Conservation (phyloP, 2,113 vertebrate species). For the Phycodurus eques region DNA sequence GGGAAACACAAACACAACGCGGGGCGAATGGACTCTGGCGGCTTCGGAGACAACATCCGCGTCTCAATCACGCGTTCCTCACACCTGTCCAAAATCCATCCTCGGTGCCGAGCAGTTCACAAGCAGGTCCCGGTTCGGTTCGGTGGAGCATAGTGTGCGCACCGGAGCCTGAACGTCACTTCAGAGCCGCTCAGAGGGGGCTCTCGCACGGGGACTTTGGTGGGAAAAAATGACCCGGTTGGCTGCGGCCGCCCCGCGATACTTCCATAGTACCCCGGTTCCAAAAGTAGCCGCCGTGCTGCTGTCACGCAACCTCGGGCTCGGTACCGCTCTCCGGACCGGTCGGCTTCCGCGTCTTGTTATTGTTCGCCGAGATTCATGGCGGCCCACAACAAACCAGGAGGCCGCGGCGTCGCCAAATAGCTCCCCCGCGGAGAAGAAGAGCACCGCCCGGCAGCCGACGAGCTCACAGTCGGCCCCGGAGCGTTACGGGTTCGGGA, state of each 20-base stretch:
- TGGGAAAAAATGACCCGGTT: neutral
- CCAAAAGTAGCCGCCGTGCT: neutral
- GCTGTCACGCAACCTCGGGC: neutral
- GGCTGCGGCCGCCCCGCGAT: neutral
- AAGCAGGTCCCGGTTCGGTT: neutral
- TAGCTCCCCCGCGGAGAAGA: slow-evolving; percentile 10
- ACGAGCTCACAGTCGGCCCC: accelerated
- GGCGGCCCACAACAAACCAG: slow-evolving; percentile 70
- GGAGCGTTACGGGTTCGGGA: neutral
- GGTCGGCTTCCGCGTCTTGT: slow-evolving; percentile 41
- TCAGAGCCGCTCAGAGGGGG: neutral
- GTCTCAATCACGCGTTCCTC: neutral
- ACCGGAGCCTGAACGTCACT: neutral
- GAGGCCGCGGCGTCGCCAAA: slow-evolving; percentile 59
- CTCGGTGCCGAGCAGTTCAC: neutral
- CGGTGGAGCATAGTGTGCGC: neutral
- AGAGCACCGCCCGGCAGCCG: neutral
- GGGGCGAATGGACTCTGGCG: slow-evolving; percentile 40
- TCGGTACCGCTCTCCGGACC: neutral
- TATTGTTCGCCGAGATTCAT: slow-evolving; percentile 73
- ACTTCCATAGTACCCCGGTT: neutral
- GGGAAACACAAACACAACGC: slow-evolving; percentile 23
- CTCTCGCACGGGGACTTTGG: neutral
- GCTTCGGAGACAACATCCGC: slow-evolving; percentile 47
- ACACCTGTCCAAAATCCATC: neutral